These are phyloP conservation scores for Bradypodion ventrale DNA, from an alignment of 2,797 vertebrate genomes.

Conservation along the genomic window DNA sequence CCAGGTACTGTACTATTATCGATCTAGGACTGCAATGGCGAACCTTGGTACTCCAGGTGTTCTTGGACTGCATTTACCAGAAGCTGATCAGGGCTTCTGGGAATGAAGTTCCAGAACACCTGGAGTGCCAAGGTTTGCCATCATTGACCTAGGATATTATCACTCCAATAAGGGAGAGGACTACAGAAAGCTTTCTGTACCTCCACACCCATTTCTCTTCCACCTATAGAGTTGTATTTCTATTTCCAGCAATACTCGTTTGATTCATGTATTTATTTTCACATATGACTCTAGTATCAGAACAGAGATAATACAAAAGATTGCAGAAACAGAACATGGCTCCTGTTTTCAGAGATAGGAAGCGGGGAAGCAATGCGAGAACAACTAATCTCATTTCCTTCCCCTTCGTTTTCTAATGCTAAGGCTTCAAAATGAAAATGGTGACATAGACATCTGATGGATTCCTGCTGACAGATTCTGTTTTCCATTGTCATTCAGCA, in stretches of 20 bases:
- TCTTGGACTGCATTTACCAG: no score
- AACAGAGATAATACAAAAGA: neutral
- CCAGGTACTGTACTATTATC: neutral
- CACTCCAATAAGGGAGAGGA: neutral
- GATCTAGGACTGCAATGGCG: no score
- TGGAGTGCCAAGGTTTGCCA: no score
- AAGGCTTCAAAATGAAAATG: neutral
- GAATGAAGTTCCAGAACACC: no score
- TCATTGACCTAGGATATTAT: neutral
- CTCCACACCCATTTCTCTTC: slow-evolving; percentile 9
- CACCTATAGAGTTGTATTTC: neutral
- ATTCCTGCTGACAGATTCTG: neutral
- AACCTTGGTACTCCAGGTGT: no score
- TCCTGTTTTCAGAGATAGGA: slow-evolving; percentile 15
- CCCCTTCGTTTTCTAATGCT: neutral
- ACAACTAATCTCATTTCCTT: neutral
- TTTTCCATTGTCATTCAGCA: neutral
- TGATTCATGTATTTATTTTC: no score
- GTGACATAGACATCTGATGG: neutral
- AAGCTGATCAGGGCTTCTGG: no score
- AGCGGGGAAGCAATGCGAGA: neutral
- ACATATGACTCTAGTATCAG: neutral
- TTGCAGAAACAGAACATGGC: neutral
- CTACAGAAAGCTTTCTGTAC: neutral
- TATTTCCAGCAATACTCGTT: slow-evolving; percentile 6